phyloP scores from a whole-genome alignment of 2,113 vertebrate genomes.

The Crypturellus undulatus region DNA sequence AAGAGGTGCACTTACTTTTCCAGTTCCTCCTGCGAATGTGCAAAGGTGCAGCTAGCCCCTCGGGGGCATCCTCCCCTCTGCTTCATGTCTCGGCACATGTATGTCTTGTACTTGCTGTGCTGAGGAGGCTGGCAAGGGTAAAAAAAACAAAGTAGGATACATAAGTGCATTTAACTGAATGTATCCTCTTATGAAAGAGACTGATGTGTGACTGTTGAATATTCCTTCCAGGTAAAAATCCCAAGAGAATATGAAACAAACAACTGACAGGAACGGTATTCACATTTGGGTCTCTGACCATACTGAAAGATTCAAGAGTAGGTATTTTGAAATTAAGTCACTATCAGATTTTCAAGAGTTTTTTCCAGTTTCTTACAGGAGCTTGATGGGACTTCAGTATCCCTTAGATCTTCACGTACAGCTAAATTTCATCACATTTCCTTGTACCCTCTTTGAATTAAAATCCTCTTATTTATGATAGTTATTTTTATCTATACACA shows the following conservation, averaged over 20 bases:
- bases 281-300: neutral
- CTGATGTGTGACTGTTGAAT: neutral
- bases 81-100: constrained; percentile 99
- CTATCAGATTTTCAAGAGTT: neutral
- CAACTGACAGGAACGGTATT: neutral
- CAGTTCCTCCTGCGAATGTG: constrained; percentile 97
- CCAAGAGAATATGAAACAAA: neutral
- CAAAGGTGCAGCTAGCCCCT: constrained; percentile 97
- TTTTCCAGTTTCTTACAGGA: neutral
- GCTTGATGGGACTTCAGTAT: neutral
- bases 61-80: constrained; percentile 97
- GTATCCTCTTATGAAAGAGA: neutral
- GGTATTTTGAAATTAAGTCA: neutral
- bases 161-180: neutral
- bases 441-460: neutral
- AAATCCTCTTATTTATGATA: neutral
- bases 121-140: constrained; percentile 88
- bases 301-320: neutral
- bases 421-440: neutral
- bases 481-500: neutral
- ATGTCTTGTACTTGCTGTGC: constrained; percentile 99
- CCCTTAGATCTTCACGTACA: neutral
- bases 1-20: constrained; percentile 89
- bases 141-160: neutral
- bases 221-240: neutral